A percentile compares a stretch with the other conserved stretches of the same genome.
phyloP scores from a whole-genome alignment of 1,140 invertebrate species.

The Amyelois transitella region DNA sequence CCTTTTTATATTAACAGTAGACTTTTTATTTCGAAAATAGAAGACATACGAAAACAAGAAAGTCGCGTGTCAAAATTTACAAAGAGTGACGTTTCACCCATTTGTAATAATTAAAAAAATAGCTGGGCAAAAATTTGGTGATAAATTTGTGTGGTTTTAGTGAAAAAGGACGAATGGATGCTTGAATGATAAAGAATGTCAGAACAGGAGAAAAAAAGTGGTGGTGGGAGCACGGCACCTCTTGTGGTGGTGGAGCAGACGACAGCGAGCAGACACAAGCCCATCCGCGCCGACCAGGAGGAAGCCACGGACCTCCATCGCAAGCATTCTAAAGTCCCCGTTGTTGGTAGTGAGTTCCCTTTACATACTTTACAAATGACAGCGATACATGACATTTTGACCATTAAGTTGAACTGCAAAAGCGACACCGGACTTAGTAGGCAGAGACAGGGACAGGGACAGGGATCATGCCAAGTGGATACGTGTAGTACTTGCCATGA shows the following conservation, averaged over 20 bases:
- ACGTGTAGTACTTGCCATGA: too few relatives aligned
- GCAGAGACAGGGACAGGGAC: too few relatives aligned
- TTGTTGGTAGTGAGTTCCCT: slow-evolving; percentile 7
- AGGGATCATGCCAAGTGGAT: too few relatives aligned
- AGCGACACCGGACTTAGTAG: too few relatives aligned
- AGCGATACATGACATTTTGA: not conserved
- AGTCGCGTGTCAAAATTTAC: slow-evolving; percentile 57
- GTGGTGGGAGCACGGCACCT: slow-evolving; percentile 14
- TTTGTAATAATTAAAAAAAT: slow-evolving; percentile 49
- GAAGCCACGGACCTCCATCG: slow-evolving; percentile 32
- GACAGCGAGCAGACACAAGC: slow-evolving; percentile 29
- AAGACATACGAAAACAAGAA: slow-evolving; percentile 50
- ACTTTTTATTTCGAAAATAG: slow-evolving; percentile 54
- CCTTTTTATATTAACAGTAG: not conserved
- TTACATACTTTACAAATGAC: too few relatives aligned
- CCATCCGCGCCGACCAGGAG: slow-evolving; percentile 29
- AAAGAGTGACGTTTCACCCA: slow-evolving; percentile 54
- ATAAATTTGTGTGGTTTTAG: slow-evolving; percentile 39
- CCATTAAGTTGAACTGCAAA: too few relatives aligned
- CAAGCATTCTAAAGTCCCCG: slow-evolving; percentile 37
- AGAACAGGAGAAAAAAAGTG: slow-evolving; percentile 46
- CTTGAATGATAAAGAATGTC: slow-evolving; percentile 49
- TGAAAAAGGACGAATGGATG: slow-evolving; percentile 43
- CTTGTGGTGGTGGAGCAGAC: slow-evolving; percentile 40
- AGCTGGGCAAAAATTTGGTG: slow-evolving; percentile 34